These are phyloP conservation scores for Canis aureus DNA, from an alignment of 2,113 vertebrate genomes.

Conservation along the genomic window DNA sequence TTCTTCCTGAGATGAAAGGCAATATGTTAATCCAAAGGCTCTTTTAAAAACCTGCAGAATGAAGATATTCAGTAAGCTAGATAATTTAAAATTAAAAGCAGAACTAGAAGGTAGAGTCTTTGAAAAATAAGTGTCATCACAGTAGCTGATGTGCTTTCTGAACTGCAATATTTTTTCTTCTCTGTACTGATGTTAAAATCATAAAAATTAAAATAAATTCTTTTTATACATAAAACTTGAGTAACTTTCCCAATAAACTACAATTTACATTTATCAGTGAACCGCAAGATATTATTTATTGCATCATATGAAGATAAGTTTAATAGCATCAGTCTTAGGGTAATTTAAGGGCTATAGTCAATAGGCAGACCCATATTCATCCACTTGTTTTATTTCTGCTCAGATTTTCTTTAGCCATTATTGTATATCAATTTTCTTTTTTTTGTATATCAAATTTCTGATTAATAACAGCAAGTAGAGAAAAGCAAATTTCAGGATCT, in stretches of 20 bases:
- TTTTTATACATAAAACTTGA: neutral
- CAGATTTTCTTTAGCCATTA: neutral
- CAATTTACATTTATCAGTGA: neutral
- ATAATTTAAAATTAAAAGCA: constrained; percentile 55
- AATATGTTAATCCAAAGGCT: neutral
- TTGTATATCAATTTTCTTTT: neutral
- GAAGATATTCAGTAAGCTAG: neutral
- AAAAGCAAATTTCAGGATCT: neutral
- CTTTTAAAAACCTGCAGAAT: neutral
- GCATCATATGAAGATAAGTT: neutral
- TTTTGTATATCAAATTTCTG: neutral
- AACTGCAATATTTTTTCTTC: neutral
- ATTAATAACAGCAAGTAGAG: neutral
- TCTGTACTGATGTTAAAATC: neutral
- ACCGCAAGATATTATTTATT: neutral
- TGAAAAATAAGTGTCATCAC: neutral
- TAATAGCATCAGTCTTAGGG: neutral
- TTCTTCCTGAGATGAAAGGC: neutral
- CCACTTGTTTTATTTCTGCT: neutral
- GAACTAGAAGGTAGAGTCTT: neutral
- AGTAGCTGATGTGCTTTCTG: neutral
- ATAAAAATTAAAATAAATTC: neutral
- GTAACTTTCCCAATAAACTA: neutral
- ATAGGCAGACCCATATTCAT: neutral
- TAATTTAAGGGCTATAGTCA: neutral